phyloP scores from a whole-genome alignment of 2,888 invertebrate genomes.

The Macrophya alboannulata region DNA sequence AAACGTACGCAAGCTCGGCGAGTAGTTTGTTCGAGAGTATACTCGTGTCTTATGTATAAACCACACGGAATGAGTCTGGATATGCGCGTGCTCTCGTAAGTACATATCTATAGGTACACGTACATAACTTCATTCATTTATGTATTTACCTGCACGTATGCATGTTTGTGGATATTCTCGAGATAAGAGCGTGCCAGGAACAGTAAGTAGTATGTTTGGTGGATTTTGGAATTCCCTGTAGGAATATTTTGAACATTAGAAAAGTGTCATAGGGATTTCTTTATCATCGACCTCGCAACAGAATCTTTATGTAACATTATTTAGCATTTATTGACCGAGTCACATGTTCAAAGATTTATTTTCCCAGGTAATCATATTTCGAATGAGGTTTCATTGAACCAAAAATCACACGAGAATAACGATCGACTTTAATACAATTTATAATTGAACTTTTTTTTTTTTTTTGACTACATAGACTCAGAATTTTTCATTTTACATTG shows the following conservation, averaged over 20 bases:
- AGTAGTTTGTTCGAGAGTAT: background rate
- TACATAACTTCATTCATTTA: conserved; percentile 7
- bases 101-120: background rate
- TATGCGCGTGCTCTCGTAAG: background rate
- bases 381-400: background rate
- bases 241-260: conserved; percentile 3
- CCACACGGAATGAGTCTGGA: background rate
- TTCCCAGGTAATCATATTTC: background rate
- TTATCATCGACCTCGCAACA: too few species aligned
- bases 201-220: background rate
- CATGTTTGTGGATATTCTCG: background rate
- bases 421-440: conserved; percentile 25
- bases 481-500: conserved; percentile 34
- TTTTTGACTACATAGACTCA: background rate
- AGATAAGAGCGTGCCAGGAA: conserved; percentile 27
- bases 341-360: background rate
- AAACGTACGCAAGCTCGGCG: background rate
- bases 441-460: conserved; percentile 22
- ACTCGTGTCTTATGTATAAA: background rate
- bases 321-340: background rate
- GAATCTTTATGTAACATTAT: background rate
- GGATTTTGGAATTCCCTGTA: background rate
- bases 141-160: background rate
- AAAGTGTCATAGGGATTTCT: background rate
- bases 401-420: background rate